These are phyloP conservation scores for Petrophora chlorosata DNA, from an alignment of 2,888 invertebrate species.

Conservation along the genomic window DNA sequence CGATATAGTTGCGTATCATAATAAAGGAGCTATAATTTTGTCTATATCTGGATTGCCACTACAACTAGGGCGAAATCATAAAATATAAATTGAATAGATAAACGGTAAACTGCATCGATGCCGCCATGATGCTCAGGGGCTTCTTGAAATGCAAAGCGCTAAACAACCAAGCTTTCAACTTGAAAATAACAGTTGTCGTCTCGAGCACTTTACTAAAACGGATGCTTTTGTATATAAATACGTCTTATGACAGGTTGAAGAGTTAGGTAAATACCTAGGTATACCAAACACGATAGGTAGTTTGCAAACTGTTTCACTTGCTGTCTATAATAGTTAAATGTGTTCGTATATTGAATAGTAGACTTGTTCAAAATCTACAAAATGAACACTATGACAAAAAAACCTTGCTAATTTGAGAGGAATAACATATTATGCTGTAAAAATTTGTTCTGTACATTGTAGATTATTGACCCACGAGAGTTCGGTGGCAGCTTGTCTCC, in stretches of 20 bases:
- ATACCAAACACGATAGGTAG: constrained; percentile 13
- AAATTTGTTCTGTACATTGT: too few relatives aligned
- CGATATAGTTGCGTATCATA: constrained; percentile 29
- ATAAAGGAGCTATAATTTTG: constrained; percentile 56
- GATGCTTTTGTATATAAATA: constrained; percentile 12
- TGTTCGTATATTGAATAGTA: too few relatives aligned
- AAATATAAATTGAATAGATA: constrained; percentile 78
- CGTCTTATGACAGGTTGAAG: constrained; percentile 4
- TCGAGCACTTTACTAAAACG: constrained; percentile 11
- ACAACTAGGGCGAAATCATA: constrained; percentile 67
- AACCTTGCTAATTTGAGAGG: too few relatives aligned
- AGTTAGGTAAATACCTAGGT: constrained; percentile 12
- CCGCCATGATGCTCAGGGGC: constrained; percentile 41
- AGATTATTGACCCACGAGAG: too few relatives aligned
- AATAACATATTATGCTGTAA: too few relatives aligned
- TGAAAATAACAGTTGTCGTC: constrained; percentile 42
- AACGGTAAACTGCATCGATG: constrained; percentile 55
- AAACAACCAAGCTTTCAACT: constrained; percentile 41
- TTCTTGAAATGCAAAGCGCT: constrained; percentile 25
- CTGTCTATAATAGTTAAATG: not conserved
- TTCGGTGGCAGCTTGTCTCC: too few relatives aligned
- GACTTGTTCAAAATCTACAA: too few relatives aligned
- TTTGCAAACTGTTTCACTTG: constrained; percentile 11
- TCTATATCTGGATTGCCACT: constrained; percentile 56
- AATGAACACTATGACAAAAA: too few relatives aligned